These are phyloP conservation scores for Temnothorax curvispinosus DNA, from an alignment of 1,140 invertebrate species.

Conservation along the genomic window DNA sequence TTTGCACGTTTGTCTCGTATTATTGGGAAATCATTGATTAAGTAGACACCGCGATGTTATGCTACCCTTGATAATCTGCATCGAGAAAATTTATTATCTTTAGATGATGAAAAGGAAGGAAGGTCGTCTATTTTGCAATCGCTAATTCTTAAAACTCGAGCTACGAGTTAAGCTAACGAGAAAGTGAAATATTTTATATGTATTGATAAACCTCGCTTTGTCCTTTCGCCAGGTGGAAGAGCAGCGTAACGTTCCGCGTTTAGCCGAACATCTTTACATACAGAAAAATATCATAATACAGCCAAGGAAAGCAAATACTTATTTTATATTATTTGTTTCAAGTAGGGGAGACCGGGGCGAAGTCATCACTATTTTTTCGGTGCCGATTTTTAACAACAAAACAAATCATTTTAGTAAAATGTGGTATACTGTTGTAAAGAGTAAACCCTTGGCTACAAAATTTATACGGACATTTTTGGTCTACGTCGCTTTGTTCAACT, in stretches of 20 bases:
- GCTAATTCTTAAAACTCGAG: neutral
- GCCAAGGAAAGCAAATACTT: no score
- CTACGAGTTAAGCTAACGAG: neutral
- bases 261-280: neutral
- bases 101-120: neutral
- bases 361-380: no score
- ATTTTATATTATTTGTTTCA: no score
- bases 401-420: no score
- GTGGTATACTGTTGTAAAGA: no score
- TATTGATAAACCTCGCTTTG: neutral
- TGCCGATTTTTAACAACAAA: no score
- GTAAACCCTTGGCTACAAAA: no score
- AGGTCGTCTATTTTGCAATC: neutral
- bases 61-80: neutral
- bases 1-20: neutral
- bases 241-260: neutral
- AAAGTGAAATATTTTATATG: neutral
- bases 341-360: no score
- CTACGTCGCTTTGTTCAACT: no score
- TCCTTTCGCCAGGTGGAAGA: neutral
- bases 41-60: neutral
- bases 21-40: slow-evolving; percentile 27
- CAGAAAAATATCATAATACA: no score
- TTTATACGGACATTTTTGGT: no score
- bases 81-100: neutral